Base-by-base conservation (phyloP, 1,140 invertebrate genomes). In the Chrysopa pallens region DNA sequence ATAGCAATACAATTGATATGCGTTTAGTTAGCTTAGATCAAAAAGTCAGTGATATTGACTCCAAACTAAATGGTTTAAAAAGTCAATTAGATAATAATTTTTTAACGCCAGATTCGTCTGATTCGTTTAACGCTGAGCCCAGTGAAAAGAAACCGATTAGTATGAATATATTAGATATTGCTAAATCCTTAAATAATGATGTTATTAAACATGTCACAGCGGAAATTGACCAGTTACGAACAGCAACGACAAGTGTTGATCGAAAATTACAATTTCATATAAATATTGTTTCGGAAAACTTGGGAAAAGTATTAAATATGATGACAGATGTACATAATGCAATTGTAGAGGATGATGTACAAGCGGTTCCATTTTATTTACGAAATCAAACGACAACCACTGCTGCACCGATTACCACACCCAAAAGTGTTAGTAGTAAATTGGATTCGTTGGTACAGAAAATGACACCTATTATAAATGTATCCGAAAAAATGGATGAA, bases 401-500 rank as follows among this genome's bases (percentile, higher is more conserved):
- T 0, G 67, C 64, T 15, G 69, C 67, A 14, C 77, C 70, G 1
- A 61, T 66, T 6, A 50, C 66, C 6, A 69, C 74, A 1, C 46
- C 56, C 0, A 49, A 66, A 0, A 54, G 66, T 3, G 76, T 73
- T 49, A 68, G 69, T 6, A 84, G 74, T 52, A 87, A 86, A 64
- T 73, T 86, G 46, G 82, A 86, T 60, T 72, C 68, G 9, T 61
- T 86, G 1, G 76, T 81, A 0, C 72, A 80, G 46, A 78, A 83
- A 61, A 85, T 85, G 55, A 73, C 76, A 45, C 83, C 84, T 0
- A 82, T 87, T 59, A 72, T 84, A 37, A 78, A 74, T n/a, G 82
- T 87, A 1, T 83, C 81, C 0, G 80, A 84, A 54, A 87, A 88
- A 60, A 87, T 88, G 80, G 83, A 88, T 49, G 80, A 88, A 63